phyloP scores from a whole-genome alignment of 2,113 vertebrate species.

The Tupaia chinensis region DNA sequence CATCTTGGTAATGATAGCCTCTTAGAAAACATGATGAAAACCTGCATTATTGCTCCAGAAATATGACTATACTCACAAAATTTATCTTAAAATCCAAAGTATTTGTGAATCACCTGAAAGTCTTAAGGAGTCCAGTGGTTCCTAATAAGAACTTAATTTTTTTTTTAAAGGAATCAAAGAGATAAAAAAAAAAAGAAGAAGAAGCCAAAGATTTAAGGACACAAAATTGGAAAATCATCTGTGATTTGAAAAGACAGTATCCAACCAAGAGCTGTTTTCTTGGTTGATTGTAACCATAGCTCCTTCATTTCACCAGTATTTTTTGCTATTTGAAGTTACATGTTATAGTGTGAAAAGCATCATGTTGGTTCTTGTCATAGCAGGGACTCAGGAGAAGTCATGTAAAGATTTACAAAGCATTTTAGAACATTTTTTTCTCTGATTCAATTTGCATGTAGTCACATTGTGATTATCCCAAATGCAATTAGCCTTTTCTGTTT shows the following conservation, averaged over 20 bases:
- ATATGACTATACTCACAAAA: neutral
- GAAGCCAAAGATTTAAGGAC: too few relatives aligned
- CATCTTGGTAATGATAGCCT: neutral
- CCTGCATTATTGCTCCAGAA: neutral
- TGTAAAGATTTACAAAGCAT: neutral
- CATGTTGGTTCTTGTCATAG: neutral
- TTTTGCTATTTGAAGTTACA: neutral
- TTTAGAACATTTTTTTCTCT: slow-evolving; percentile 25
- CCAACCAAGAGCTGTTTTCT: neutral
- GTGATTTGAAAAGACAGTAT: neutral
- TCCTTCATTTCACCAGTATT: neutral
- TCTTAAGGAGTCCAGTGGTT: neutral
- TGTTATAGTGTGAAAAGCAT: neutral
- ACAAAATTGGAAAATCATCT: too few relatives aligned
- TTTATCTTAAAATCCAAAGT: neutral
- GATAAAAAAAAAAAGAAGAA: too few relatives aligned
- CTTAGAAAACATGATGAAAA: neutral
- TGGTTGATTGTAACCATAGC: neutral
- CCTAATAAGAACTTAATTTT: neutral
- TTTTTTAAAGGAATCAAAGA: too few relatives aligned
- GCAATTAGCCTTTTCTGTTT: slow-evolving; percentile 82
- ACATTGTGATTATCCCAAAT: slow-evolving; percentile 63
- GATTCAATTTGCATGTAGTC: slow-evolving; percentile 58
- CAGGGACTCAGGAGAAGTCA: neutral
- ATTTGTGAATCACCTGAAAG: neutral